A percentile compares a stretch with the other conserved stretches of the same genome.
Evolutionary conservation across 2,797 vertebrate genomes (phyloP).

Genomic region (Emys orbicularis): DNA sequence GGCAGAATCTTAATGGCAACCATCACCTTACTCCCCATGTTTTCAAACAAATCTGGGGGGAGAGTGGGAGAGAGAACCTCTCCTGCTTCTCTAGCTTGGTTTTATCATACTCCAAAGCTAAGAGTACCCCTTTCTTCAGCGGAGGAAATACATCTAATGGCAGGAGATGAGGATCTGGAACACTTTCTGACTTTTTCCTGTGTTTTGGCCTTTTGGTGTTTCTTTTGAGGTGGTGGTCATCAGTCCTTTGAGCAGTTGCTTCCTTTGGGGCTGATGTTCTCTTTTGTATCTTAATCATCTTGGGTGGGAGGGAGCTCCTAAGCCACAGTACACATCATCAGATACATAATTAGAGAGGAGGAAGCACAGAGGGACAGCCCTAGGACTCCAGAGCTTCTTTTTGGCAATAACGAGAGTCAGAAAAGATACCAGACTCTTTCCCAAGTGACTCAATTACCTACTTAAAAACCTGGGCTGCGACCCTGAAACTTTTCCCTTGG

Average conservation of each 20-base stretch:
- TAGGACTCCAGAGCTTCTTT: not conserved
- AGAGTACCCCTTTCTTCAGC: not conserved
- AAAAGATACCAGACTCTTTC: not conserved
- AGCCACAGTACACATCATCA: not conserved
- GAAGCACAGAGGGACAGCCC: not conserved
- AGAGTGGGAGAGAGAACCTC: not conserved
- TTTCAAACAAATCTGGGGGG: not conserved
- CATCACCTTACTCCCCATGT: not conserved
- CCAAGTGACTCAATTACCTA: not conserved
- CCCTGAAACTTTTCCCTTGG: not conserved
- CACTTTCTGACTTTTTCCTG: not conserved
- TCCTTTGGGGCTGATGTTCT: not conserved
- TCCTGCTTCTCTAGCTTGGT: not conserved
- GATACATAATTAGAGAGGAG: not conserved
- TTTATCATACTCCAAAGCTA: not conserved
- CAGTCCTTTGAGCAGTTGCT: not conserved
- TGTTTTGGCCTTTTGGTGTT: not conserved
- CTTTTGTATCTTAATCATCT: not conserved
- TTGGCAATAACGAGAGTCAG: not conserved
- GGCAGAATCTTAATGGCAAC: constrained; percentile 20
- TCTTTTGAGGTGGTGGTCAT: not conserved
- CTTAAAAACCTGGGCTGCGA: not conserved
- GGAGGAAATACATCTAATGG: not conserved
- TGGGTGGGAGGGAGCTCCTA: not conserved
- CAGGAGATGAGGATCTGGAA: not conserved